phyloP scores from a whole-genome alignment of 2,888 invertebrate species.

The Eupithecia dodoneata region DNA sequence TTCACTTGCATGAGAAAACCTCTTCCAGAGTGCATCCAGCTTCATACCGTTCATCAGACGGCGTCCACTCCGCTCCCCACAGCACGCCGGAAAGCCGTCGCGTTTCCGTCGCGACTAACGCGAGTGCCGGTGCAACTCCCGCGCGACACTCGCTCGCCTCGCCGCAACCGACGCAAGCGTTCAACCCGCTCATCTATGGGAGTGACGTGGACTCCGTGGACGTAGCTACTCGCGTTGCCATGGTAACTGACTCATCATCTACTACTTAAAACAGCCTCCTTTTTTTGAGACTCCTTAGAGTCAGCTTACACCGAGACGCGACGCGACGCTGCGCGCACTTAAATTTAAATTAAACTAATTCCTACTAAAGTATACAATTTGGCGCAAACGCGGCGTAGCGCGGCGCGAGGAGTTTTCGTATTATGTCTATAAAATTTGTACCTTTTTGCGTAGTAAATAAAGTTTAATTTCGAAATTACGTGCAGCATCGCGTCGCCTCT shows the following conservation, averaged over 20 bases:
- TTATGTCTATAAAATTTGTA: too few relatives aligned
- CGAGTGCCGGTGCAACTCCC: constrained; percentile 65
- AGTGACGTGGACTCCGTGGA: constrained; percentile 99
- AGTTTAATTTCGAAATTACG: too few relatives aligned
- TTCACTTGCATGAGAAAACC: background rate
- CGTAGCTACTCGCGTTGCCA: constrained; percentile 96
- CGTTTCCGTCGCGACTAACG: constrained; percentile 64
- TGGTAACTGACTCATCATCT: constrained; percentile 47
- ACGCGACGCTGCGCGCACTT: too few relatives aligned
- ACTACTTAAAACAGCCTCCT: background rate
- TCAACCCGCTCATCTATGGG: constrained; percentile 96
- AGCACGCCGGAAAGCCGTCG: constrained; percentile 76
- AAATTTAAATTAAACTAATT: too few relatives aligned
- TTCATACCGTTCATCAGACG: constrained; percentile 57
- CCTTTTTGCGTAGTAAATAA: too few relatives aligned
- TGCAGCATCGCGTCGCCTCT: too few relatives aligned
- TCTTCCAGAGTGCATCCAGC: constrained; percentile 68
- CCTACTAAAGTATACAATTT: too few relatives aligned
- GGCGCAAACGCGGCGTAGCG: too few relatives aligned
- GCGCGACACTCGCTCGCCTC: constrained; percentile 77
- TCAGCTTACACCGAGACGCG: too few relatives aligned
- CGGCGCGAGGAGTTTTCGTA: too few relatives aligned
- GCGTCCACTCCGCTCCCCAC: constrained; percentile 66
- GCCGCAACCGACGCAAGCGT: constrained; percentile 79
- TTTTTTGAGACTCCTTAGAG: too few relatives aligned